phyloP scores from a whole-genome alignment of 2,888 invertebrate genomes.

The Patella ulyssiponensis region DNA sequence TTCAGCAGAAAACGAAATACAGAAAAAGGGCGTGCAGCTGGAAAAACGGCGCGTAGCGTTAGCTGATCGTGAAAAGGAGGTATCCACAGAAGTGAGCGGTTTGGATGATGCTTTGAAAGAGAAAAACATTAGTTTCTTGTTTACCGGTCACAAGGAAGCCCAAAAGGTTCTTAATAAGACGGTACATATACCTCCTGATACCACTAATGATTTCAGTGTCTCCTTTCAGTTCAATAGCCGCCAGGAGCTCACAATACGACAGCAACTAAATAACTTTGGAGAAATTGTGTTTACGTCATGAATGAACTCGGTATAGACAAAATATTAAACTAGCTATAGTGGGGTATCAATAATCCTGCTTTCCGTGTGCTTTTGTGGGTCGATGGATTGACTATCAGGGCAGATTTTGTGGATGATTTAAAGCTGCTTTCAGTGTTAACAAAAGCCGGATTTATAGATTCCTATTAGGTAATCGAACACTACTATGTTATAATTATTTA shows the following conservation, averaged over 20 bases:
- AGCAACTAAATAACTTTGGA: slow-evolving; percentile 55
- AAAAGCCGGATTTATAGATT: too few species aligned
- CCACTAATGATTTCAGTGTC: slow-evolving; percentile 58
- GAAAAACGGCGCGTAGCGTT: slow-evolving; percentile 54
- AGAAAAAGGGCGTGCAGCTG: slow-evolving; percentile 56
- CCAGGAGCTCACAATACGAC: slow-evolving; percentile 53
- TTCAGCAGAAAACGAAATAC: slow-evolving; percentile 58
- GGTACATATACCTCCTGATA: slow-evolving; percentile 54
- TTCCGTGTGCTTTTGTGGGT: too few species aligned
- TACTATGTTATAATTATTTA: too few species aligned
- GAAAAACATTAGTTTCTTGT: slow-evolving; percentile 59
- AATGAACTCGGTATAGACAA: background rate
- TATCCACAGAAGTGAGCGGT: slow-evolving; percentile 50
- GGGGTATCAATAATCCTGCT: too few species aligned
- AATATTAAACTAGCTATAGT: too few species aligned
- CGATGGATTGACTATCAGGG: too few species aligned
- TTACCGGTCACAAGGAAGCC: slow-evolving; percentile 58
- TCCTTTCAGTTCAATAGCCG: slow-evolving; percentile 62
- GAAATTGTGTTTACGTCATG: slow-evolving; percentile 51
- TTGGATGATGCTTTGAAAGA: slow-evolving; percentile 55
- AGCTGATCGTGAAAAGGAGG: slow-evolving; percentile 46
- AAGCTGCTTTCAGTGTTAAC: too few species aligned
- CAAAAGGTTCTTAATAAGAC: slow-evolving; percentile 51
- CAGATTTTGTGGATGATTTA: too few species aligned
- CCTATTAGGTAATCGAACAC: too few species aligned